A percentile compares a stretch with the other conserved stretches of the same genome.
Conservation (phyloP, 2,797 vertebrate genomes). For the Bradypodion pumilum region DNA sequence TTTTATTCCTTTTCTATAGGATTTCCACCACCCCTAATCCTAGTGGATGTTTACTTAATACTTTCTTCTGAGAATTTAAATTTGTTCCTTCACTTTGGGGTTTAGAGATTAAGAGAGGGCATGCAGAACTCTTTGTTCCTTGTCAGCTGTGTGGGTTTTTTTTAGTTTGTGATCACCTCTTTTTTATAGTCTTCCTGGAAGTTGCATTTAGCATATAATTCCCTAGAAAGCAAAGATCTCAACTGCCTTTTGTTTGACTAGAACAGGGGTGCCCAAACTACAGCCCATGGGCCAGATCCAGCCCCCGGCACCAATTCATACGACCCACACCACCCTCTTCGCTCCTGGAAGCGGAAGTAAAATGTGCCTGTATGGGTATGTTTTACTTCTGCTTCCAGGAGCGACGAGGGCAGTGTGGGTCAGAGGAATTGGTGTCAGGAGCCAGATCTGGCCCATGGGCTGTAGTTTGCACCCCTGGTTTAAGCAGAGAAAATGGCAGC, state of each 20-base stretch:
- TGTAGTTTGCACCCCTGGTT: too few relatives aligned
- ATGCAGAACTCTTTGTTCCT: neutral
- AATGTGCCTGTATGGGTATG: too few relatives aligned
- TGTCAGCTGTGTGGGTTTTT: constrained; percentile 10
- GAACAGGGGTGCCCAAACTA: too few relatives aligned
- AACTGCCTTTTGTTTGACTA: neutral
- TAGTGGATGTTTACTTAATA: neutral
- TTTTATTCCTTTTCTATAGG: constrained; percentile 19
- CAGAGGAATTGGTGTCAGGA: too few relatives aligned
- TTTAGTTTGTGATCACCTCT: neutral
- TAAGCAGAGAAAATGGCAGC: too few relatives aligned
- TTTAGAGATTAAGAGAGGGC: neutral
- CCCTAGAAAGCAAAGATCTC: neutral
- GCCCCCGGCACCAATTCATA: too few relatives aligned
- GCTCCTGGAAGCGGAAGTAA: too few relatives aligned
- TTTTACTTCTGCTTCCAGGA: too few relatives aligned
- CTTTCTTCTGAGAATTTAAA: constrained; percentile 26
- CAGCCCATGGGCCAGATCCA: too few relatives aligned
- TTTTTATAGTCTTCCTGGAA: neutral
- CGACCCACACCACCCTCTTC: too few relatives aligned
- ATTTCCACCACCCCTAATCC: neutral
- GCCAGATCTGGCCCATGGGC: too few relatives aligned
- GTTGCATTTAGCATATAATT: neutral
- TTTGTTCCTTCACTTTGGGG: constrained; percentile 7
- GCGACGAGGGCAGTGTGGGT: too few relatives aligned